Base-by-base conservation (phyloP, 1,140 invertebrate genomes). In the Cydia fagiglandana region DNA sequence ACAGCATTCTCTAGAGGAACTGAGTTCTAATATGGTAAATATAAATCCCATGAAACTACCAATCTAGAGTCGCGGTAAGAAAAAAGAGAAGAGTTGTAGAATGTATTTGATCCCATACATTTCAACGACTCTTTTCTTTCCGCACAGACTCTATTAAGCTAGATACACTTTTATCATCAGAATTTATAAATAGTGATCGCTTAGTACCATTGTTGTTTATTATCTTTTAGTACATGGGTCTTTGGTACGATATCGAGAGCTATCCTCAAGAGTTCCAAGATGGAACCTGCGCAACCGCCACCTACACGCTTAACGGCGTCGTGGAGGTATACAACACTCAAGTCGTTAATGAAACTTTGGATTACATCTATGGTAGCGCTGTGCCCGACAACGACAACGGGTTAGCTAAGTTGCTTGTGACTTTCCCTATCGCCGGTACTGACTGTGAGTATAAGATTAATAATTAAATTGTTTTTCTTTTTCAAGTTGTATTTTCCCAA, bases 181-280 rank as follows among this genome's bases (percentile, higher is more conserved):
- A 34, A 34, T 34, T 34, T 34, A 4, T 6, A 34, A 6, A 34
- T 34, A 41, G 38, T 10, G 38, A 41, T 41, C 38, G 38, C 9
- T 41, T 50, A 50, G 1, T 15, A 15, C 9, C 47, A 28, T 41
- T 41, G 9, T 13, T 28, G n/a, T 66, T 76, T 10, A 74, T 24
- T 78, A 53, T 75, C 28, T 82, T 87, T 76, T 77, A 92, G 91
- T 92, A 91, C 64, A 78, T 80, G 66, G 83, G 84, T 15, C 50
- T 80, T 1, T 93, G 91, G 91, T 81, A 90, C 56, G 84, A 88
- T 34, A 86, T 90, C 12, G 83, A 82, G 74, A 86, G 87, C 1
- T 92, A 93, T 64, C 83, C 86, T 4, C 75, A 80, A 3, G 24
- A 38, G 0, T 86, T 86, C 78, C 87, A 91, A 86, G 41, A 45